phyloP scores from a whole-genome alignment of 2,797 vertebrate genomes.

The Otolemur crassicaudatus region DNA sequence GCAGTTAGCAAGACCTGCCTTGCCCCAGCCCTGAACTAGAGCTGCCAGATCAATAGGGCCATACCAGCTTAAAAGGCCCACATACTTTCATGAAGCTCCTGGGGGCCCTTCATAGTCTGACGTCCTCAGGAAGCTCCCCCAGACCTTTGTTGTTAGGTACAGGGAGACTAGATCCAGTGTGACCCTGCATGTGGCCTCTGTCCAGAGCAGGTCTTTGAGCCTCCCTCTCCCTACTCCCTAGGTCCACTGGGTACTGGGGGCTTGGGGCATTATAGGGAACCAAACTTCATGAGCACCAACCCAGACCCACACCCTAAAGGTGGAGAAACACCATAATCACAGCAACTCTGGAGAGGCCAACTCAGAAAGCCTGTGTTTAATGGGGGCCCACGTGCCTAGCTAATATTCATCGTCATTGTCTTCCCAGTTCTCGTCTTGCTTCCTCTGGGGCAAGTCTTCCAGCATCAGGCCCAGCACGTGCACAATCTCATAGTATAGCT shows the following conservation, averaged over 20 bases:
- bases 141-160: neutral
- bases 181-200: neutral
- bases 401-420: accelerated
- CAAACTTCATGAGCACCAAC: neutral
- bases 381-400: accelerated
- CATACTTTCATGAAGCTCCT: neutral
- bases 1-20: neutral
- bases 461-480: slow-evolving; percentile 46
- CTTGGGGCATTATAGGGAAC: neutral
- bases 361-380: slow-evolving; percentile 59
- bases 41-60: neutral
- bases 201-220: neutral
- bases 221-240: neutral
- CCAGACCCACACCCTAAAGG: neutral
- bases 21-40: neutral
- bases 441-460: neutral
- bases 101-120: neutral
- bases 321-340: neutral
- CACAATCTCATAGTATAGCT: slow-evolving; percentile 43
- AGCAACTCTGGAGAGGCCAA: neutral
- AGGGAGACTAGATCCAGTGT: neutral
- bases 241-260: neutral
- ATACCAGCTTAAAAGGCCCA: neutral
- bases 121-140: neutral
- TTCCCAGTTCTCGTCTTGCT: neutral